Evolutionary conservation across 1,140 invertebrate species (phyloP).

Genomic region (Colletes gigas): DNA sequence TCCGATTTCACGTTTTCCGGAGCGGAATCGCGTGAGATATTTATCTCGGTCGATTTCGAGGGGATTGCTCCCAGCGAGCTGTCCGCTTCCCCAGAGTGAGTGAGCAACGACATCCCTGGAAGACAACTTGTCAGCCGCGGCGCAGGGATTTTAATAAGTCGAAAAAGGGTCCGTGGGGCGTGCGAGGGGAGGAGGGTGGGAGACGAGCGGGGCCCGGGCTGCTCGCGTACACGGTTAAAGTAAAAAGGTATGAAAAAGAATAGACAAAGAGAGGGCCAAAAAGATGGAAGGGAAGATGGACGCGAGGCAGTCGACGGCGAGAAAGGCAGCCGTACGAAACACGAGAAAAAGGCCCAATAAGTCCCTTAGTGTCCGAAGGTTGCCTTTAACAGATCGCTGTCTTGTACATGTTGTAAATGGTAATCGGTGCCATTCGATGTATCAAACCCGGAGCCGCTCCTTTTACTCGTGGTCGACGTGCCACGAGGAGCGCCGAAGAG

Average conservation of each 20-base stretch:
- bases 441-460: not conserved
- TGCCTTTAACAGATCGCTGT: slow-evolving; percentile 12
- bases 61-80: not conserved
- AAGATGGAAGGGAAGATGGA: not conserved
- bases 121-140: slow-evolving; percentile 46
- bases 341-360: slow-evolving; percentile 15
- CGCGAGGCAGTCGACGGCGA: not conserved
- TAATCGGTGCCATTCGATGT: slow-evolving; percentile 13
- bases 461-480: not conserved
- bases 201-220: not conserved
- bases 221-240: slow-evolving; percentile 12
- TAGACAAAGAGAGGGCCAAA: not conserved
- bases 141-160: slow-evolving; percentile 51
- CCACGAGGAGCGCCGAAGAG: too few species aligned
- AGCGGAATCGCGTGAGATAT: slow-evolving; percentile 7
- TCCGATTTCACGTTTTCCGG: not conserved
- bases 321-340: slow-evolving; percentile 12
- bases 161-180: not conserved
- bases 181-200: not conserved
- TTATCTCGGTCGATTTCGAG: slow-evolving; percentile 38
- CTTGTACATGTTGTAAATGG: slow-evolving; percentile 38
- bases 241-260: not conserved
- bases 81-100: not conserved
- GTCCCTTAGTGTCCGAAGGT: slow-evolving; percentile 11
- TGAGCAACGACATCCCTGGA: slow-evolving; percentile 42